Evolutionary conservation across 2,888 invertebrate genomes (phyloP).

Genomic region (Macrophya annulata): DNA sequence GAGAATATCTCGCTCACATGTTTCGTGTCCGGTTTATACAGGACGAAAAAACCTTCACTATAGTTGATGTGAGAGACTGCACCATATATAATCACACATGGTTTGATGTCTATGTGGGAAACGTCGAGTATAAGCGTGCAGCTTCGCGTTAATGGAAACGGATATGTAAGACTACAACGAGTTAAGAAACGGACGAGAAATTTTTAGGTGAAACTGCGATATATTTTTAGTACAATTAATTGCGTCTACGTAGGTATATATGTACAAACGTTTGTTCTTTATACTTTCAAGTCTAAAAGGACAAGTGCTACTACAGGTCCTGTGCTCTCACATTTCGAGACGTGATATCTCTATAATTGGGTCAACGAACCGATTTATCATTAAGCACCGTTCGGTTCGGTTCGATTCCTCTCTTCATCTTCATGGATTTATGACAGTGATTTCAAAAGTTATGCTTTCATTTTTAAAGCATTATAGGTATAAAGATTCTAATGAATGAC

Average conservation of each 20-base stretch:
- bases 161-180: neutral
- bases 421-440: neutral
- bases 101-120: constrained; percentile 32
- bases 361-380: constrained; percentile 47
- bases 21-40: constrained; percentile 65
- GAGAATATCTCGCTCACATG: constrained; percentile 60
- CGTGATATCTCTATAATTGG: constrained; percentile 43
- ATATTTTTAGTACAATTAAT: constrained; percentile 39
- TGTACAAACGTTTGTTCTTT: neutral
- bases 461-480: neutral
- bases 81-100: constrained; percentile 25
- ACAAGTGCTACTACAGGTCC: neutral
- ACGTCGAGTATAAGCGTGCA: neutral
- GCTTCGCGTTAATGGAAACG: neutral
- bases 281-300: constrained; percentile 29
- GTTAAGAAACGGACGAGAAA: neutral
- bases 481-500: neutral
- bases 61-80: constrained; percentile 26
- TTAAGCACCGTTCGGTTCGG: constrained; percentile 6
- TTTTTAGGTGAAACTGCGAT: constrained; percentile 28
- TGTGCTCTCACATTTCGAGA: constrained; percentile 40
- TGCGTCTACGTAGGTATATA: too few species aligned
- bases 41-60: constrained; percentile 23
- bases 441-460: constrained; percentile 20
- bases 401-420: constrained; percentile 8